A percentile compares a stretch with the other conserved stretches of the same genome.
Evolutionary conservation across 2,888 invertebrate genomes (phyloP).

Genomic region (Apamea epomidion): DNA sequence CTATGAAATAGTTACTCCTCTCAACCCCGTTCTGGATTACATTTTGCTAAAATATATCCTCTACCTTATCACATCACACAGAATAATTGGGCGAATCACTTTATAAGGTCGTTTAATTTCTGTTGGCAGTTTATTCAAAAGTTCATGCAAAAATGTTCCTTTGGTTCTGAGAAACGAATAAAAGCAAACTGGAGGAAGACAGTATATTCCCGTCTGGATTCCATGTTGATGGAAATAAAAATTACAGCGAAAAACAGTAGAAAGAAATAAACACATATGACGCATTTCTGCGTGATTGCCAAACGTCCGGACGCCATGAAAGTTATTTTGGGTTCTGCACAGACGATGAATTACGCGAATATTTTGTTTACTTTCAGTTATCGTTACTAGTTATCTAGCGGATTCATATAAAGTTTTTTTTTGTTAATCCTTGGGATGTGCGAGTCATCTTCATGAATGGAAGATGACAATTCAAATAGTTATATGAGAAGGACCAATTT

Average conservation of each 20-base stretch:
- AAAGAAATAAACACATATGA: constrained; percentile 29
- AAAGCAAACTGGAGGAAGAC: background rate
- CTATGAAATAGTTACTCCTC: background rate
- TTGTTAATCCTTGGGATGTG: background rate
- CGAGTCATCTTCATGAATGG: background rate
- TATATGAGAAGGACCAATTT: background rate
- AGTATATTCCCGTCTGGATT: background rate
- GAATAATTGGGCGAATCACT: background rate
- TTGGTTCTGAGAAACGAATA: background rate
- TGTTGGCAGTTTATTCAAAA: background rate
- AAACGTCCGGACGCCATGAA: constrained; percentile 33
- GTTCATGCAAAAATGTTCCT: background rate
- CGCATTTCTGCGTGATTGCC: constrained; percentile 37
- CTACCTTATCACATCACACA: too few relatives aligned
- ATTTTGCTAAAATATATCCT: background rate
- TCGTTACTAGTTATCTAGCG: background rate
- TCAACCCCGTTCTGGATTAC: background rate
- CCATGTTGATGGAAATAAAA: constrained; percentile 36
- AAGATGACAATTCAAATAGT: background rate
- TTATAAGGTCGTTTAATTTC: background rate
- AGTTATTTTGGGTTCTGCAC: constrained; percentile 31
- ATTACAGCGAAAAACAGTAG: constrained; percentile 16
- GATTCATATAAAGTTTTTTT: background rate
- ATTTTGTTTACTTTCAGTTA: background rate
- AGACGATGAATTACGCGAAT: constrained; percentile 26